Evolutionary conservation across 2,888 invertebrate genomes (phyloP).

Genomic region (Catocala nupta): DNA sequence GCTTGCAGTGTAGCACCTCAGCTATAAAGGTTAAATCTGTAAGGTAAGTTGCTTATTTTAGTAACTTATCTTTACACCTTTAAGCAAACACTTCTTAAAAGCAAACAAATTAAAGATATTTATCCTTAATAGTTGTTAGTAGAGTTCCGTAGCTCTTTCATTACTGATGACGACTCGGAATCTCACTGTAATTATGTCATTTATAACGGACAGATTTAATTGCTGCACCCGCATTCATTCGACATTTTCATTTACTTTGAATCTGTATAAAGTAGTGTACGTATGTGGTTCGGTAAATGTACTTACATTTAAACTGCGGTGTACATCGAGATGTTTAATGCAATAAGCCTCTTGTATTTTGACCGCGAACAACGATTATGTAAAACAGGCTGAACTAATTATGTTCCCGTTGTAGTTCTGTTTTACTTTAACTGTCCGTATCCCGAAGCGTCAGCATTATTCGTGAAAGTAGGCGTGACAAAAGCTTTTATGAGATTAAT

Average conservation of each 20-base stretch:
- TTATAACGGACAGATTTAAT: conserved; percentile 62
- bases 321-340: background rate
- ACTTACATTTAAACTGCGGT: conserved; percentile 3
- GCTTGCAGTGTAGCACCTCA: no score
- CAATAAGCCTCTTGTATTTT: no score
- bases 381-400: background rate
- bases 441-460: no score
- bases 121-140: conserved; percentile 5
- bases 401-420: background rate
- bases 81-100: background rate
- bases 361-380: no score
- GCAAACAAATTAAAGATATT: conserved; percentile 1
- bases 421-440: no score
- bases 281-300: conserved; percentile 9
- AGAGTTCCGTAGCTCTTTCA: conserved; percentile 19
- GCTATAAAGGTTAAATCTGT: no score
- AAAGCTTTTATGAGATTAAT: no score
- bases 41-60: no score
- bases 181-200: conserved; percentile 61
- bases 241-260: conserved; percentile 23
- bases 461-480: no score
- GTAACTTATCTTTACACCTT: no score
- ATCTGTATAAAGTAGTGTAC: conserved; percentile 12
- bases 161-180: conserved; percentile 23
- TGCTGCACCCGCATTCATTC: conserved; percentile 49